Evolutionary conservation across 2,888 invertebrate species (phyloP).

Genomic region (Prosopocoilus inquinatus): DNA sequence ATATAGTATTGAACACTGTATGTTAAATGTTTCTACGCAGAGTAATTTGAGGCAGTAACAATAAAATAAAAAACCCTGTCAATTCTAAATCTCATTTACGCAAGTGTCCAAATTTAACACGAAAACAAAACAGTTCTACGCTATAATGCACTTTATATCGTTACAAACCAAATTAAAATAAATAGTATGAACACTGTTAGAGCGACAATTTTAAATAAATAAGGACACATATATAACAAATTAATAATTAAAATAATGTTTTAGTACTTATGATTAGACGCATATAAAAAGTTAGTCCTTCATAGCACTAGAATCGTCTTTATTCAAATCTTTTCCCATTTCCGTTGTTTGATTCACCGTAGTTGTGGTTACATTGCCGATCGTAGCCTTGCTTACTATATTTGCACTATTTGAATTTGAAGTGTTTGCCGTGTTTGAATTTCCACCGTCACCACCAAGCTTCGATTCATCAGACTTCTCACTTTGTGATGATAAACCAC

Average conservation of each 20-base stretch:
- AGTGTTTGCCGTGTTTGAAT: constrained; percentile 27
- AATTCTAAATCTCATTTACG: too few relatives aligned
- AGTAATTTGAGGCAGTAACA: too few relatives aligned
- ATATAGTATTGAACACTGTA: too few relatives aligned
- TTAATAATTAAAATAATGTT: constrained; percentile 15
- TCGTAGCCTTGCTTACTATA: constrained; percentile 23
- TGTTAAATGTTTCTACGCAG: too few relatives aligned
- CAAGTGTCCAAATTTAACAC: not conserved
- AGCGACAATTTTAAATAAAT: constrained; percentile 17
- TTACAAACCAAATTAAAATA: constrained; percentile 19
- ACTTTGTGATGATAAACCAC: constrained; percentile 40
- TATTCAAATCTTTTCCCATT: constrained; percentile 37
- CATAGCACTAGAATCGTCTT: constrained; percentile 42
- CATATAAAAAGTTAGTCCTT: constrained; percentile 38
- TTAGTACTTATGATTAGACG: constrained; percentile 29
- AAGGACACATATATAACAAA: constrained; percentile 15
- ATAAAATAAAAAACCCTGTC: too few relatives aligned
- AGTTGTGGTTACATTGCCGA: constrained; percentile 22
- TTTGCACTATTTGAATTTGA: constrained; percentile 30
- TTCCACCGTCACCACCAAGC: constrained; percentile 36
- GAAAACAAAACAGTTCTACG: not conserved
- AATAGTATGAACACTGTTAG: constrained; percentile 5
- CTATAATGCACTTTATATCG: constrained; percentile 7
- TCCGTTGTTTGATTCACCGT: constrained; percentile 30
- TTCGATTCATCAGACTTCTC: constrained; percentile 47